A percentile compares a stretch with the other conserved stretches of the same genome.
Evolutionary conservation across 2,113 vertebrate genomes (phyloP).

Genomic region (Anthoscopus minutus): DNA sequence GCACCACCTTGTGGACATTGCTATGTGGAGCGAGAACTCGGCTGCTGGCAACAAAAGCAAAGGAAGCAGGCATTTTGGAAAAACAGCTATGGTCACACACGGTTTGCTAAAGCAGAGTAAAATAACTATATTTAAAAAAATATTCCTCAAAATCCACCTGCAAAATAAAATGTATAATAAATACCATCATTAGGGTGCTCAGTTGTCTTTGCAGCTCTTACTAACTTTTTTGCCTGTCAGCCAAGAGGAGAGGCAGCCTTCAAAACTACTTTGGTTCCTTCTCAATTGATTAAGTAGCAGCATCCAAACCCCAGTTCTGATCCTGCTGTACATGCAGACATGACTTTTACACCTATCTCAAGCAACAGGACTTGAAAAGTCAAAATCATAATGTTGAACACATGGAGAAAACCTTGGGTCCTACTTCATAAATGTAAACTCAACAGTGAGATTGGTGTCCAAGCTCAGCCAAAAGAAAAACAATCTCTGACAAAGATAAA

Average conservation of each 20-base stretch:
- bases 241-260: background rate
- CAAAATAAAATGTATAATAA: background rate
- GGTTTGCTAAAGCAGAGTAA: background rate
- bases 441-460: background rate
- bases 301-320: background rate
- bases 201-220: background rate
- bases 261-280: background rate
- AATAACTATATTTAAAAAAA: background rate
- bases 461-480: background rate
- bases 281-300: background rate
- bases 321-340: background rate
- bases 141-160: background rate
- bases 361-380: background rate
- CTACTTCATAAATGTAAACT: background rate
- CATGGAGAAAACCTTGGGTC: background rate
- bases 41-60: background rate
- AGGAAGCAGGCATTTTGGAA: background rate
- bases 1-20: conserved; percentile 77
- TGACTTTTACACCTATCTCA: background rate
- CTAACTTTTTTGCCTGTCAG: background rate
- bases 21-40: background rate
- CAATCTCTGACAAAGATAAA: background rate
- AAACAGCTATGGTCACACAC: background rate
- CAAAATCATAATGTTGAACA: background rate
- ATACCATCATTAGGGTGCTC: background rate